Evolutionary conservation across 2,113 vertebrate genomes (phyloP).

Genomic region (Candoia aspera): DNA sequence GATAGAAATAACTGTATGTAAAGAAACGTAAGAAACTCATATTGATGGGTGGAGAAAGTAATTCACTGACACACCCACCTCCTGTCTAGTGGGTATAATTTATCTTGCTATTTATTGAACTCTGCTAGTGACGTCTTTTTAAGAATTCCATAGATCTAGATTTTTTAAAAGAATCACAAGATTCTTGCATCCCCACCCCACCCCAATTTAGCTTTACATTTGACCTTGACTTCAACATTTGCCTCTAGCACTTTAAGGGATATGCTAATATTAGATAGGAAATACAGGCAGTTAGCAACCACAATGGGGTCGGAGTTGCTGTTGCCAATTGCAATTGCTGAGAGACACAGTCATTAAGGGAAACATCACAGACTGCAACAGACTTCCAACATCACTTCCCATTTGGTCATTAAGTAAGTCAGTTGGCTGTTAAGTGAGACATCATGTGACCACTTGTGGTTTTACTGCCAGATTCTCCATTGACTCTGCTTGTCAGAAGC

Average conservation of each 20-base stretch:
- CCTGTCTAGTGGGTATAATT: too few species aligned
- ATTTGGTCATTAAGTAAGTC: not conserved
- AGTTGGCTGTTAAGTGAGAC: not conserved
- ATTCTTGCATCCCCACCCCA: not conserved
- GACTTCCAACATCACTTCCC: not conserved
- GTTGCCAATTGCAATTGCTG: not conserved
- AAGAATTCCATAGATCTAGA: not conserved
- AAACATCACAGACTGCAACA: not conserved
- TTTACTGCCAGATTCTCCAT: not conserved
- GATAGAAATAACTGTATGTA: too few species aligned
- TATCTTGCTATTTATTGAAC: not conserved
- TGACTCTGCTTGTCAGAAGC: not conserved
- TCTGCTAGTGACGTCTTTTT: not conserved
- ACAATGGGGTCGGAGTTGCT: not conserved
- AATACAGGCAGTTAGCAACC: too few species aligned
- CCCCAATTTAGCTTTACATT: not conserved
- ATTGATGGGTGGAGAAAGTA: too few species aligned
- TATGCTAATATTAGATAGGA: not conserved
- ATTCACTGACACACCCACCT: too few species aligned
- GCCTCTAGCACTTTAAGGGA: not conserved
- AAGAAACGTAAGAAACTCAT: too few species aligned
- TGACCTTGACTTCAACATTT: not conserved
- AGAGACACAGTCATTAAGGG: not conserved
- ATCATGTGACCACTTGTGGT: not conserved
- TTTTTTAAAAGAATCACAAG: not conserved